These are phyloP conservation scores for Noctua pronuba DNA, from an alignment of 2,888 invertebrate species.

Conservation along the genomic window DNA sequence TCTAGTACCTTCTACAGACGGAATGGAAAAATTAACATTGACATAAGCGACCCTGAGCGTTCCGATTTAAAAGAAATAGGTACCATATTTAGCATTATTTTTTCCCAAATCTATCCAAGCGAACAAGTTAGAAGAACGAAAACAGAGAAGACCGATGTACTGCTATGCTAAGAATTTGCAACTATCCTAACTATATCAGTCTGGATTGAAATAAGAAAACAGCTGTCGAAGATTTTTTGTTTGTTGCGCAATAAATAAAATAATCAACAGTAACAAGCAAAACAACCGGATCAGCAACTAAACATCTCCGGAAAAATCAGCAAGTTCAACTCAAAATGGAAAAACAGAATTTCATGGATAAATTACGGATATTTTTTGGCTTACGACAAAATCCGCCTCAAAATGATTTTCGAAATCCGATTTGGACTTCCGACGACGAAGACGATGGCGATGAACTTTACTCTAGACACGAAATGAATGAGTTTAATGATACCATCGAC, in stretches of 20 bases:
- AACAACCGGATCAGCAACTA: slow-evolving; percentile 63
- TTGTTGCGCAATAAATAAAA: slow-evolving; percentile 82
- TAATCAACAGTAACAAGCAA: slow-evolving; percentile 58
- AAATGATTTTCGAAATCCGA: slow-evolving; percentile 88
- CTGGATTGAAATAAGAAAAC: slow-evolving; percentile 49
- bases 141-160: background rate
- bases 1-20: slow-evolving; percentile 49
- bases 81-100: slow-evolving; percentile 31
- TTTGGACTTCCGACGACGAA: slow-evolving; percentile 87
- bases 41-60: slow-evolving; percentile 19
- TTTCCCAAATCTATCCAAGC: background rate
- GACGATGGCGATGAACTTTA: slow-evolving; percentile 86
- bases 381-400: slow-evolving; percentile 78
- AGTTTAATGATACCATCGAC: slow-evolving; percentile 71
- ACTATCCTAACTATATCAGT: background rate
- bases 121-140: background rate
- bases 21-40: slow-evolving; percentile 16
- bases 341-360: slow-evolving; percentile 79
- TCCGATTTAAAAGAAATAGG: background rate
- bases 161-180: slow-evolving; percentile 31
- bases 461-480: slow-evolving; percentile 73
- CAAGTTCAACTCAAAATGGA: slow-evolving; percentile 74
- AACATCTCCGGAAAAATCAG: slow-evolving; percentile 64
- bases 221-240: slow-evolving; percentile 70
- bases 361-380: slow-evolving; percentile 82